Conservation (phyloP, 2,888 invertebrate species). For the Crioceris asparagi region DNA sequence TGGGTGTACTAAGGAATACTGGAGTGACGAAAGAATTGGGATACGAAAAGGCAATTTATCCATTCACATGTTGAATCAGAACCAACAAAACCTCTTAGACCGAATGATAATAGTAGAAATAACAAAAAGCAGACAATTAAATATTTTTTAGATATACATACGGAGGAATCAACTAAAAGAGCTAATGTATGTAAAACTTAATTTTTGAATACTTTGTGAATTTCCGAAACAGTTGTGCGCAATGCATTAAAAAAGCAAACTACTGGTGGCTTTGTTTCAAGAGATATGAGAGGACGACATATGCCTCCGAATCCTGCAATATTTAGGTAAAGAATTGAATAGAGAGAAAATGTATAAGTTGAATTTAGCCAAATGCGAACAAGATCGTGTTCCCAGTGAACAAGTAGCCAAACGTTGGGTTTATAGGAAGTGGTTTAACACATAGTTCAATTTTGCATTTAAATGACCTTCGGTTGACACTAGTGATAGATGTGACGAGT, state of each 20-base stretch:
- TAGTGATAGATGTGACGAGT: conserved; percentile 9
- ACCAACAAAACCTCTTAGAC: no score
- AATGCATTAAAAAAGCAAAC: conserved; percentile 8
- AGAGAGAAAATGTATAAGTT: conserved; percentile 6
- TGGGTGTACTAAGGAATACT: no score
- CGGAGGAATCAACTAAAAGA: no score
- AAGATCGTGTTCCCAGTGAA: background rate
- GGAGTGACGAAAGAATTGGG: no score
- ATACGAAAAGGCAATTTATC: no score
- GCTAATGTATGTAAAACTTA: no score
- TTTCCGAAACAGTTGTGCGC: conserved; percentile 8
- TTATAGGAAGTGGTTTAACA: conserved; percentile 5
- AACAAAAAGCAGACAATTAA: no score
- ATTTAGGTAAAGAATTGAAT: conserved; percentile 7
- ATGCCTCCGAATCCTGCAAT: conserved; percentile 5
- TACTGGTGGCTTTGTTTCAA: conserved; percentile 6
- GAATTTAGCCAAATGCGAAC: conserved; percentile 6
- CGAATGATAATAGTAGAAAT: no score
- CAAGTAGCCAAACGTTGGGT: conserved; percentile 5
- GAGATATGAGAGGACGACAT: conserved; percentile 10
- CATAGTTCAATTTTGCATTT: conserved; percentile 10
- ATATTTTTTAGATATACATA: no score
- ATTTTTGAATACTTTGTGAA: conserved; percentile 9
- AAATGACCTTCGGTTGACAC: conserved; percentile 10
- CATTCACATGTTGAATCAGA: no score